Base-by-base conservation (phyloP, 1,140 invertebrate species). In the Cotesia glomerata region DNA sequence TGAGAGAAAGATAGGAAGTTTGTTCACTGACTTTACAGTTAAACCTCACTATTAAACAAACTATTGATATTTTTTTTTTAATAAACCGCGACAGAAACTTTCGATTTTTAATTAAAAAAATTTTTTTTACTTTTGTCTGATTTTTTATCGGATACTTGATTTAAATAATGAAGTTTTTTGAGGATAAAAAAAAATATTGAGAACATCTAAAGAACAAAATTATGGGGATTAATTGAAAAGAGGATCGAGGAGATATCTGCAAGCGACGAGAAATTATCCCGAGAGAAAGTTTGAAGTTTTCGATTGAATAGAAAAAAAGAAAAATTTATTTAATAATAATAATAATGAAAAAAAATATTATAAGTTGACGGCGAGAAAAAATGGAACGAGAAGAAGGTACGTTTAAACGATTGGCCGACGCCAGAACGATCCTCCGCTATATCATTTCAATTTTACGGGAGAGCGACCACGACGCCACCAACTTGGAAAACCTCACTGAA, bases 361-460 rank as follows among this genome's bases (percentile, higher is more conserved):
- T 39, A 11, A n/a, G 35, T 9, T 9, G 3, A 5, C 5, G 39
- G 5, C 7, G 39, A 35, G 32, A 14, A 49, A 58, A 14, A 16
- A 58, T 61, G 14, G 62, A 66, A 54, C 64, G 61, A 26, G 69
- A 75, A 64, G 69, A 75, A 64, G 54, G 59, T 36, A 59, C 14
- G 58, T 69, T 69, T 59, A 39, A 61, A 61, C 63, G 54, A 67
- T 62, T 62, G 59, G 59, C 13, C 59, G 32, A 62, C 18, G 39
- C 36, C 16, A 39, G 34, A 69, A 52, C 36, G 67, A 74, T 69
- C 73, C 76, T 78, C 72, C 78, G 77, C 78, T 81, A 84, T 84
- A 85, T 84, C 84, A 83, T 84, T 81, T 79, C 84, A 84, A 85
- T 85, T 85, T 84, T 81, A 82, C 80, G 81, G 78, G 70, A 73